Conservation (phyloP, 1,140 invertebrate species). For the Drosophila insularis region DNA sequence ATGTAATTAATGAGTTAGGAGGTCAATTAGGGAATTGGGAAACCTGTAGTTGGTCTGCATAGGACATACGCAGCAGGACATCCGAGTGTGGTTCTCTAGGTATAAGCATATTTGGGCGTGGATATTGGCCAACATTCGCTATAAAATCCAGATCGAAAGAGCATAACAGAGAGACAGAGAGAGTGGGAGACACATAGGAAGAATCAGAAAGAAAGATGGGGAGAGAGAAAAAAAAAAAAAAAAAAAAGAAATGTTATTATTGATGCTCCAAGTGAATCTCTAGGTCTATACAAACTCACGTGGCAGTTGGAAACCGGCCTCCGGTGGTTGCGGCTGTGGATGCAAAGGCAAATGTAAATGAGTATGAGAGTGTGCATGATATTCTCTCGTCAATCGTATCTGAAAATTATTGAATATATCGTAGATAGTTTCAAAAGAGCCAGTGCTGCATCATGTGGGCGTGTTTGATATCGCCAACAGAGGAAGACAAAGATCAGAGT, state of each 20-base stretch:
- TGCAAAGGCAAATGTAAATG: constrained; percentile 94
- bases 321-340: constrained; percentile 90
- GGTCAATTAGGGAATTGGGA: constrained; percentile 62
- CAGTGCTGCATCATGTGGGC: constrained; percentile 59
- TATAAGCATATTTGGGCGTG: constrained; percentile 83
- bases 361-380: constrained; percentile 88
- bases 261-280: constrained; percentile 18
- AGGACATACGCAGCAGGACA: constrained; percentile 82
- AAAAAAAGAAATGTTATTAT: constrained; percentile 14
- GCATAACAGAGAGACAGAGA: not conserved
- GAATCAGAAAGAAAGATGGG: not conserved
- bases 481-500: constrained; percentile 44
- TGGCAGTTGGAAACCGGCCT: constrained; percentile 84
- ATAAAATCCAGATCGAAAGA: not conserved
- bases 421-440: constrained; percentile 81
- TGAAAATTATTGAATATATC: constrained; percentile 81
- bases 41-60: constrained; percentile 83
- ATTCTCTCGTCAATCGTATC: constrained; percentile 83
- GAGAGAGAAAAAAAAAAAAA: constrained; percentile 9
- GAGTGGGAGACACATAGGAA: not conserved
- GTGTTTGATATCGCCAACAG: constrained; percentile 26
- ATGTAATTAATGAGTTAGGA: constrained; percentile 81
- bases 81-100: constrained; percentile 82
- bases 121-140: constrained; percentile 83
- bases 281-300: constrained; percentile 82